These are phyloP conservation scores for Drosophila glabriapex DNA, from an alignment of 2,888 invertebrate species.

Conservation along the genomic window DNA sequence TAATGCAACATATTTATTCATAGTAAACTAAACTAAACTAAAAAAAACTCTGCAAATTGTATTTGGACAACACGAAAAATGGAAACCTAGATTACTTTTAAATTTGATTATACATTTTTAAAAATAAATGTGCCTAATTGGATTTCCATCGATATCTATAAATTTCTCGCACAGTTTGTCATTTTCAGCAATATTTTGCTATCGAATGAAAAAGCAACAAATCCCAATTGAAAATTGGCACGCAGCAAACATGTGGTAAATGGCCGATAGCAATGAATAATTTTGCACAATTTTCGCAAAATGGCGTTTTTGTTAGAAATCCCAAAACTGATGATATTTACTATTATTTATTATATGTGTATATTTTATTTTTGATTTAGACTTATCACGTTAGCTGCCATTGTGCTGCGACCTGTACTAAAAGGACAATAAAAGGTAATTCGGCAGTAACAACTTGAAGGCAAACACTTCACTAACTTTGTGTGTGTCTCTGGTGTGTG, in stretches of 20 bases:
- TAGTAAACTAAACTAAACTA: neutral
- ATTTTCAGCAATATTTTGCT: constrained; percentile 1
- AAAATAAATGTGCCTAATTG: constrained; percentile 11
- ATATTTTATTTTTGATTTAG: constrained; percentile 34
- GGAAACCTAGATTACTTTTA: neutral
- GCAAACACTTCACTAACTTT: constrained; percentile 77
- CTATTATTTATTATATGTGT: neutral
- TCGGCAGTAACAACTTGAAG: constrained; percentile 75
- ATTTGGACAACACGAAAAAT: neutral
- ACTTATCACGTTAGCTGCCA: constrained; percentile 44
- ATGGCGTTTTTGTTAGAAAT: constrained; percentile 21
- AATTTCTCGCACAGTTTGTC: constrained; percentile 5
- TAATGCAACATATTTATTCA: neutral
- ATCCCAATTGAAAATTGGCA: constrained; percentile 7
- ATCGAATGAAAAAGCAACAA: constrained; percentile 12
- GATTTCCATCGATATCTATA: constrained; percentile 10
- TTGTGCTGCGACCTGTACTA: constrained; percentile 45
- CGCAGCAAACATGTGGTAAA: constrained; percentile 21
- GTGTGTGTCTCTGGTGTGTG: constrained; percentile 20
- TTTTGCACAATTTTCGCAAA: constrained; percentile 15
- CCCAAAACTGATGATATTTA: constrained; percentile 22
- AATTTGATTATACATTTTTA: neutral
- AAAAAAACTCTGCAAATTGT: neutral
- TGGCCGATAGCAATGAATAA: constrained; percentile 27
- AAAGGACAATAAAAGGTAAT: constrained; percentile 78